Conservation (phyloP, 2,797 vertebrate genomes). For the Clarias platycephalus region DNA sequence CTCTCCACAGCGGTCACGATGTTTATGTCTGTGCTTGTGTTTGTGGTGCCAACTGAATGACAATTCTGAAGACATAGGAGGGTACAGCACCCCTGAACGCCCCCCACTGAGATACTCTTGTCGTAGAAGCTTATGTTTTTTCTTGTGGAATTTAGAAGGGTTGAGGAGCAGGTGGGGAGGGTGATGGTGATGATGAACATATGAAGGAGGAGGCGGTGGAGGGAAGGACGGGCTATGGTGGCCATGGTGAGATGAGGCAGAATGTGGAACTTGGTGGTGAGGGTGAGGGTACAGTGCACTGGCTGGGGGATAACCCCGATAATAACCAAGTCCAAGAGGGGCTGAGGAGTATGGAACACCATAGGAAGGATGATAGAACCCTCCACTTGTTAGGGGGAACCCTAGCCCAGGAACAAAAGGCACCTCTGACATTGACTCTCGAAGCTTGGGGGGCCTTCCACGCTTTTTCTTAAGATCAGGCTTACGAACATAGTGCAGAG, state of each 20-base stretch:
- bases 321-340: conserved; percentile 93
- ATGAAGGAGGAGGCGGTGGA: conserved; percentile 87
- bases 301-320: conserved; percentile 89
- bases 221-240: conserved; percentile 89
- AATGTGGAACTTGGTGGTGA: conserved; percentile 78
- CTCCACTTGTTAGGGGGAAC: conserved; percentile 84
- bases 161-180: conserved; percentile 90
- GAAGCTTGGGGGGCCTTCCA: conserved; percentile 92
- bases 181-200: conserved; percentile 91
- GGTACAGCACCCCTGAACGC: conserved; percentile 86
- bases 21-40: conserved; percentile 93
- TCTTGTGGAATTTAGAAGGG: conserved; percentile 97
- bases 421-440: conserved; percentile 95
- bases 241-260: conserved; percentile 75
- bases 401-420: conserved; percentile 95
- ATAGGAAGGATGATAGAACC: conserved; percentile 95
- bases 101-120: conserved; percentile 85
- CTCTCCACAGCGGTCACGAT: conserved; percentile 86
- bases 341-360: conserved; percentile 93
- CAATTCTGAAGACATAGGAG: conserved; percentile 92
- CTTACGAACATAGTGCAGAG: conserved; percentile 97
- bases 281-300: conserved; percentile 90
- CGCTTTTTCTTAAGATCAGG: conserved; percentile 97
- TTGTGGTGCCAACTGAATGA: conserved; percentile 98
- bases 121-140: conserved; percentile 94